These are phyloP conservation scores for Leptopilina myrica DNA, from an alignment of 2,888 invertebrate species.

Conservation along the genomic window DNA sequence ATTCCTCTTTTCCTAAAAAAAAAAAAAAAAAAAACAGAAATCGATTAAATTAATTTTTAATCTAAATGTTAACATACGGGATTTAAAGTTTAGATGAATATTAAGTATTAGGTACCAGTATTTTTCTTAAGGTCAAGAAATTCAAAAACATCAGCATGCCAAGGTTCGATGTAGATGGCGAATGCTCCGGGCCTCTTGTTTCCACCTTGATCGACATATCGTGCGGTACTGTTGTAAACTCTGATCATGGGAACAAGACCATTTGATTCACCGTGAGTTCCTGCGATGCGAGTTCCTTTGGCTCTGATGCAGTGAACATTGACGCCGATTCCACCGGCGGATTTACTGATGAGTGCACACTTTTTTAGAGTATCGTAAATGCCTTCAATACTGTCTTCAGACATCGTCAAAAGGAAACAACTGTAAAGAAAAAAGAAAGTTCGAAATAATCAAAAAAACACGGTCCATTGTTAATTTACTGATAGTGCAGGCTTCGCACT, in stretches of 20 bases:
- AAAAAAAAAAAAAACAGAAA: too few species aligned
- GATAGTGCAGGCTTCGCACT: too few species aligned
- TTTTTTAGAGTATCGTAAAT: constrained; percentile 94
- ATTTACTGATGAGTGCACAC: constrained; percentile 97
- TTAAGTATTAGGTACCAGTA: constrained; percentile 78
- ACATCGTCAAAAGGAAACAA: constrained; percentile 96
- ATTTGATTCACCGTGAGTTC: constrained; percentile 96
- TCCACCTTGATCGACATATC: constrained; percentile 98
- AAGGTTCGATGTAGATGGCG: constrained; percentile 98
- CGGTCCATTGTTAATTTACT: too few species aligned
- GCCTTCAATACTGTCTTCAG: constrained; percentile 95
- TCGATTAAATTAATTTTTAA: constrained; percentile 57
- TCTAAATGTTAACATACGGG: constrained; percentile 4
- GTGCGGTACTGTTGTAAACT: constrained; percentile 96
- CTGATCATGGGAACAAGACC: constrained; percentile 97
- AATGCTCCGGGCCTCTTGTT: constrained; percentile 98
- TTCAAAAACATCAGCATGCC: constrained; percentile 98
- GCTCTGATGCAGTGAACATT: constrained; percentile 97
- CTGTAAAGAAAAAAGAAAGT: constrained; percentile 75
- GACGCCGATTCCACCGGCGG: constrained; percentile 97
- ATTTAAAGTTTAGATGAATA: not conserved
- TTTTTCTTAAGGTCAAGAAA: constrained; percentile 97
- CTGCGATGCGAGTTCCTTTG: constrained; percentile 93
- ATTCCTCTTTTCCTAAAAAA: constrained; percentile 88
- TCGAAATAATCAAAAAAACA: too few species aligned